Conservation (phyloP, 1,140 invertebrate genomes). For the Papilio glaucus region DNA sequence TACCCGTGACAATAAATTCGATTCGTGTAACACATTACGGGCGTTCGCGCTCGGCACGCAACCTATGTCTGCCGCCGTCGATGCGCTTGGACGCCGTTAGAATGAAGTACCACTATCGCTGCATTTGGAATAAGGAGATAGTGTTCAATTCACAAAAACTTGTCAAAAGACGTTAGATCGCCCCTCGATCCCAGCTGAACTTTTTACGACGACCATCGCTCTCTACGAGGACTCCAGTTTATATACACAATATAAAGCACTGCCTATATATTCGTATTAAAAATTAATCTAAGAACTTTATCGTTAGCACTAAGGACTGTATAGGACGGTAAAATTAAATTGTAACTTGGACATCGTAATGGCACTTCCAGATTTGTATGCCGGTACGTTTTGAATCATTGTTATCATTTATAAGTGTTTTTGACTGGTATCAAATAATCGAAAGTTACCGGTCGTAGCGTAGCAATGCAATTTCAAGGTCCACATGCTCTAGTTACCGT, state of each 20-base stretch:
- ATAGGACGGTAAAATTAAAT: slow-evolving; percentile 55
- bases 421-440: slow-evolving; percentile 48
- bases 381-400: slow-evolving; percentile 66
- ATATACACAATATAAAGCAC: slow-evolving; percentile 55
- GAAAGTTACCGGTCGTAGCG: slow-evolving; percentile 46
- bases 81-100: slow-evolving; percentile 80
- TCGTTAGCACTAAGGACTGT: slow-evolving; percentile 61
- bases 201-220: slow-evolving; percentile 73
- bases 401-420: slow-evolving; percentile 42
- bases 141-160: slow-evolving; percentile 95
- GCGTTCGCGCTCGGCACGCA: slow-evolving; percentile 74
- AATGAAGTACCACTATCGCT: slow-evolving; percentile 91
- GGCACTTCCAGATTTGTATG: slow-evolving; percentile 77
- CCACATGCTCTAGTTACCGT: slow-evolving; percentile 58
- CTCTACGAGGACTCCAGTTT: slow-evolving; percentile 69
- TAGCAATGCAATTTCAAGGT: slow-evolving; percentile 62
- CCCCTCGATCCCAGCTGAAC: slow-evolving; percentile 46
- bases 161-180: slow-evolving; percentile 90
- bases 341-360: slow-evolving; percentile 67
- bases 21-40: slow-evolving; percentile 65
- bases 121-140: slow-evolving; percentile 94
- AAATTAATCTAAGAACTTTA: slow-evolving; percentile 59
- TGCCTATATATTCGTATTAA: slow-evolving; percentile 73
- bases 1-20: slow-evolving; percentile 81
- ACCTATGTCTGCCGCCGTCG: slow-evolving; percentile 78